Base-by-base conservation (phyloP, 2,888 invertebrate species). In the Brachynemurus nebulosus region DNA sequence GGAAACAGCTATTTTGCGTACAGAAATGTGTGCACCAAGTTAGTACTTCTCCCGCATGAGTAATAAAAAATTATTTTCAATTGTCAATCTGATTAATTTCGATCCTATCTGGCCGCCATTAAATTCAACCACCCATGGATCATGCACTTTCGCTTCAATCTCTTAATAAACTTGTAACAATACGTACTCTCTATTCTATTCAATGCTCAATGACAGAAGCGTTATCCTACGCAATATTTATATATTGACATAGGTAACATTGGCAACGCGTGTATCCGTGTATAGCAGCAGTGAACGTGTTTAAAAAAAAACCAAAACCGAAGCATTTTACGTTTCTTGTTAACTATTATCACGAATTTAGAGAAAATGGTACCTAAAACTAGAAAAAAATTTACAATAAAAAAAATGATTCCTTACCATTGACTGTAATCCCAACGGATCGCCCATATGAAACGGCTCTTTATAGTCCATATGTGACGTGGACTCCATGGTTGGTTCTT, bases 401-500 rank as follows among this genome's bases (percentile, higher is more conserved):
- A 3, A 34, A n/a, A 34, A 11, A 34, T 16, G 14, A 23, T n/a
- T 19, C 33, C 42, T 42, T 20, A 42, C 42, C 42, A 27, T 34
- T 19, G 42, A 25, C 25, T 44, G 44, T 18, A 44, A 18, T 34
- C 37, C 38, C 9, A 66, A 55, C 35, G 63, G 63, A 55, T 65
- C 65, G 5, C 63, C 65, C 63, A 64, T 64, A 51, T 65, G 65
- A 54, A 61, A 67, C 4, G 66, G 64, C 50, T 66, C 66, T 41
- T 64, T 53, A 20, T 59, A 65, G 51, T 66, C 66, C 43, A 64
- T 52, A 21, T 59, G 60, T 16, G 61, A 59, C 47, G 58, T 60
- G 23, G 55, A 55, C 49, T 65, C 65, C 20, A 59, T 74, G 47
- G 63, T 62, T 47, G 75, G 69, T 65, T 80, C 79, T 63, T 78